A percentile compares a stretch with the other conserved stretches of the same genome.
Conservation (phyloP, 2,113 vertebrate species). For the Xiphophorus hellerii region DNA sequence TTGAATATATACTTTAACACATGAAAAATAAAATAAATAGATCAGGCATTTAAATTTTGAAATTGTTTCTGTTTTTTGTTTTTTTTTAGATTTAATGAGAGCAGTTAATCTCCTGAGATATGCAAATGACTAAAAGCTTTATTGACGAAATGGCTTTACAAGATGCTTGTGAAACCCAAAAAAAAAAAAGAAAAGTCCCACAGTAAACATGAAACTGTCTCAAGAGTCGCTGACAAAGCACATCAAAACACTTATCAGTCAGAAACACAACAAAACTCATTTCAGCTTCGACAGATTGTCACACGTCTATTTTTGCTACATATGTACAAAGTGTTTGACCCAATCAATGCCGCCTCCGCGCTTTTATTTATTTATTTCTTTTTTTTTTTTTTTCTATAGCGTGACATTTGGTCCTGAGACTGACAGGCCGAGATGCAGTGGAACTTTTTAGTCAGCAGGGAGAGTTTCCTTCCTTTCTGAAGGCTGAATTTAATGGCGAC, state of each 20-base stretch:
- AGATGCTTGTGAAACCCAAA: not conserved
- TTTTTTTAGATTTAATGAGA: not conserved
- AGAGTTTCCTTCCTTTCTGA: constrained; percentile 52
- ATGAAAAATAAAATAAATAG: not conserved
- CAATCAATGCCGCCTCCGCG: constrained; percentile 45
- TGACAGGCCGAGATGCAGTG: constrained; percentile 55
- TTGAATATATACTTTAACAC: too few relatives aligned
- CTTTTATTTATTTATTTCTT: constrained; percentile 6
- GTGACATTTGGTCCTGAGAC: constrained; percentile 52
- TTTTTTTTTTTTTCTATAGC: constrained; percentile 11
- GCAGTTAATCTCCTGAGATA: not conserved
- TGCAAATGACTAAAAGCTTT: not conserved
- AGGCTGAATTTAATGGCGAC: constrained; percentile 64
- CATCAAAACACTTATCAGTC: constrained; percentile 23
- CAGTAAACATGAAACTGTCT: constrained; percentile 13
- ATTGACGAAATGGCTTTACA: not conserved
- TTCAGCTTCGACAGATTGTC: constrained; percentile 35
- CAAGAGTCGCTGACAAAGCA: not conserved
- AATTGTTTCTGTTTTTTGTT: not conserved
- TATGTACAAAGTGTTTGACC: constrained; percentile 57
- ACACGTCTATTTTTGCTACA: constrained; percentile 42
- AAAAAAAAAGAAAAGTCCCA: not conserved
- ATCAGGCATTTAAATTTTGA: too few relatives aligned
- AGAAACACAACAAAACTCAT: constrained; percentile 8
- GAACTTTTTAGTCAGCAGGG: constrained; percentile 42